Evolutionary conservation across 2,113 vertebrate genomes (phyloP).

Genomic region (Calyptommatus sinebrachiatus): DNA sequence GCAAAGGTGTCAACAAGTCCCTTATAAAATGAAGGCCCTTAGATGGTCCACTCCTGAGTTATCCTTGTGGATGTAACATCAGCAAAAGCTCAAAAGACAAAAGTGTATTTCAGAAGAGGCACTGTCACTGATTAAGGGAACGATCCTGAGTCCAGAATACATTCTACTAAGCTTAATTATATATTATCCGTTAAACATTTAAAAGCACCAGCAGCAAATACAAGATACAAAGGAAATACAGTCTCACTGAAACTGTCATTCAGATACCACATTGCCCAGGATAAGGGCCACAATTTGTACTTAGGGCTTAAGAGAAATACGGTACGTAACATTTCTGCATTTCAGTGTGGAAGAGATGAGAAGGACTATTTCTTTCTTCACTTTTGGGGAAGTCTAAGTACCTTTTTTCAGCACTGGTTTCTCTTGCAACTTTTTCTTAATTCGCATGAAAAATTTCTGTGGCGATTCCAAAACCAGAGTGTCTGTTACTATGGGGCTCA

Average conservation of each 20-base stretch:
- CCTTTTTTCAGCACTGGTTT: conserved; percentile 45
- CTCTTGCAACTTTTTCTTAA: conserved; percentile 53
- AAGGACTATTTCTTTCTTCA: not conserved
- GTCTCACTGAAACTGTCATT: not conserved
- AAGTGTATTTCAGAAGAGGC: too few relatives aligned
- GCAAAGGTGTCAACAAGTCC: too few relatives aligned
- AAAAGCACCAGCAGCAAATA: not conserved
- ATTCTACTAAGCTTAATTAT: too few relatives aligned
- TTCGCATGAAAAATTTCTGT: conserved; percentile 56
- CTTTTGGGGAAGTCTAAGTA: not conserved
- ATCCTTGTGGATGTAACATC: too few relatives aligned
- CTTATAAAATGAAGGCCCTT: too few relatives aligned
- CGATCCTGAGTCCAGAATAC: too few relatives aligned
- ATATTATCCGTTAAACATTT: too few relatives aligned
- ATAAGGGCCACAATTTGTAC: too few relatives aligned
- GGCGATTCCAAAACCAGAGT: conserved; percentile 28
- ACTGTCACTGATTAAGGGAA: too few relatives aligned
- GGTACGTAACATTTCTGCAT: not conserved
- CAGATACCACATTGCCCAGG: not conserved
- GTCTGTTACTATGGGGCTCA: fast-evolving
- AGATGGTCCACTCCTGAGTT: too few relatives aligned
- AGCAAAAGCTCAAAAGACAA: too few relatives aligned
- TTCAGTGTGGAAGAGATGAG: not conserved
- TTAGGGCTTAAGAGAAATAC: too few relatives aligned
- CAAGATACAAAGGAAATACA: not conserved